Conservation (phyloP, 1,140 invertebrate genomes). For the Cotesia typhae region DNA sequence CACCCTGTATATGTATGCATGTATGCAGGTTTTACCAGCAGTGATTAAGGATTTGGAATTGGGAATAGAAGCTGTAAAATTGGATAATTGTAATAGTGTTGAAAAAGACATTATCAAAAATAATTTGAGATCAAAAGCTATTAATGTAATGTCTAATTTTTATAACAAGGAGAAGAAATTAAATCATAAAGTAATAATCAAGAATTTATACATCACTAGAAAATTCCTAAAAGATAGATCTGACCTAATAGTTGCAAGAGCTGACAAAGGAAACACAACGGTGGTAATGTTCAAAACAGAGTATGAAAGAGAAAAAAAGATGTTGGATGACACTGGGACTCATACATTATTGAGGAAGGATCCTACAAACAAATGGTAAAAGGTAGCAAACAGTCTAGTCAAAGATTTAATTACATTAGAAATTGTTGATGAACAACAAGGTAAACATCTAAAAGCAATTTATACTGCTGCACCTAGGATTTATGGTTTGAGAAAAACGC, state of each 20-base stretch:
- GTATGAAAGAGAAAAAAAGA: neutral
- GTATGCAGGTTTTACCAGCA: neutral
- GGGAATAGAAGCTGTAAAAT: neutral
- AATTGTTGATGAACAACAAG: neutral
- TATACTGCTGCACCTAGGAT: neutral
- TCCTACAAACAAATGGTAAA: neutral
- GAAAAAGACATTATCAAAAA: neutral
- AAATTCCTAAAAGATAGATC: neutral
- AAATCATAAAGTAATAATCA: neutral
- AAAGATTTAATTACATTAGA: neutral
- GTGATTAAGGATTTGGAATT: neutral
- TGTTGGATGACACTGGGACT: neutral
- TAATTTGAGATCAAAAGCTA: neutral
- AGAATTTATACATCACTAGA: neutral
- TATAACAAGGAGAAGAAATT: neutral
- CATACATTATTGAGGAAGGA: neutral
- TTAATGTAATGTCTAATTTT: neutral
- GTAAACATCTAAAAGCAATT: neutral
- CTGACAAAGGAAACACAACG: slow-evolving; percentile 25
- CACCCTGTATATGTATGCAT: too few species aligned
- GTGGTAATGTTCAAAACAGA: slow-evolving; percentile 12
- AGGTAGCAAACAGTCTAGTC: neutral
- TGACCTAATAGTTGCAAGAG: slow-evolving; percentile 1
- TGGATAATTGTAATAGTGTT: neutral
- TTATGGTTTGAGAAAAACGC: too few species aligned